phyloP scores from a whole-genome alignment of 2,888 invertebrate genomes.

The Boloria euphrosyne region DNA sequence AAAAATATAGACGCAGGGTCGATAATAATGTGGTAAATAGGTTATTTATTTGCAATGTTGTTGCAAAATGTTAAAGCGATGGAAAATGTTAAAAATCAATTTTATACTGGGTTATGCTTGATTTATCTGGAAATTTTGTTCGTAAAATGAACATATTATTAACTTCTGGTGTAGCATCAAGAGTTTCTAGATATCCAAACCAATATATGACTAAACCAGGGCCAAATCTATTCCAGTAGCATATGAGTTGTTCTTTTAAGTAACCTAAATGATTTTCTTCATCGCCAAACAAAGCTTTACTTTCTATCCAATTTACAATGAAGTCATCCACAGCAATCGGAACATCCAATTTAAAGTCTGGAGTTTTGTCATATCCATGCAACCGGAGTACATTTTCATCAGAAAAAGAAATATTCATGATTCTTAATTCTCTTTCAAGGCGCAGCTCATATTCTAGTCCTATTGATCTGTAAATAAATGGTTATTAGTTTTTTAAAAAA shows the following conservation, averaged over 20 bases:
- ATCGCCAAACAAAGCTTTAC: constrained; percentile 97
- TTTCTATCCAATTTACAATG: constrained; percentile 97
- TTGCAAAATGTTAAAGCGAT: neutral
- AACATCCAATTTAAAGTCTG: constrained; percentile 94
- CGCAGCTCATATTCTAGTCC: constrained; percentile 94
- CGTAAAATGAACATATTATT: constrained; percentile 82
- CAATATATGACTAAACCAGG: constrained; percentile 97
- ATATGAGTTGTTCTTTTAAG: constrained; percentile 91
- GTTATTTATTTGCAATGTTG: too few species aligned
- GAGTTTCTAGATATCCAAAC: constrained; percentile 92
- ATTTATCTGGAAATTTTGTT: constrained; percentile 77
- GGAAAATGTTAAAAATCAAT: constrained; percentile 49
- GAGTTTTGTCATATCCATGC: constrained; percentile 96
- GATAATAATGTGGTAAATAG: too few species aligned
- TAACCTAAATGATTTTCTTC: constrained; percentile 90
- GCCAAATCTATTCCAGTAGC: constrained; percentile 97
- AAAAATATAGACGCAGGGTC: too few species aligned
- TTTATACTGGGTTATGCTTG: constrained; percentile 75
- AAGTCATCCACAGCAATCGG: constrained; percentile 93
- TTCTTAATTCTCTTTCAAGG: constrained; percentile 83
- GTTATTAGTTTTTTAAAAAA: constrained; percentile 16
- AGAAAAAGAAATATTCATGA: constrained; percentile 74
- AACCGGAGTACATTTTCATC: constrained; percentile 91
- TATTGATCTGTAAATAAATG: constrained; percentile 82
- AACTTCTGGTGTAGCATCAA: constrained; percentile 85